Conservation (phyloP, 2,888 invertebrate genomes). For the Cataglyphis livida region DNA sequence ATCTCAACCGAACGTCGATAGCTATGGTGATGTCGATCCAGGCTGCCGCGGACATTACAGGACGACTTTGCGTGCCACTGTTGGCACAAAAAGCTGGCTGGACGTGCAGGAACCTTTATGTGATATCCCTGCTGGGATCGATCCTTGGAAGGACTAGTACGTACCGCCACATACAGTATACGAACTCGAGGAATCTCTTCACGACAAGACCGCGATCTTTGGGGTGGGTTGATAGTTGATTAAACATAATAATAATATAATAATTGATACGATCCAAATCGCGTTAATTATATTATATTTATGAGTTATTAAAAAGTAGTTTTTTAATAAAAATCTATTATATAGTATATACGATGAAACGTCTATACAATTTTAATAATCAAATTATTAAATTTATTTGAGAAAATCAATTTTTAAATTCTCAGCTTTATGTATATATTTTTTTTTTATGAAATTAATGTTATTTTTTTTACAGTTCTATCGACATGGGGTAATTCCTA, state of each 20-base stretch:
- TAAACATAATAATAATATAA: background rate
- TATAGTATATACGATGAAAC: background rate
- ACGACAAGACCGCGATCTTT: conserved; percentile 55
- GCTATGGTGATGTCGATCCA: conserved; percentile 84
- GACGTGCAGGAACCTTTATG: conserved; percentile 83
- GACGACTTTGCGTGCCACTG: conserved; percentile 84
- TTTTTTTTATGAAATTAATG: background rate
- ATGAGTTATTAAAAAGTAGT: background rate
- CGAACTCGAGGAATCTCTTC: conserved; percentile 63
- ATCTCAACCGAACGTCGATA: conserved; percentile 80
- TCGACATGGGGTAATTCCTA: conserved; percentile 89
- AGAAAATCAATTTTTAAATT: background rate
- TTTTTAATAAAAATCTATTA: background rate
- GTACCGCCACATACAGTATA: conserved; percentile 65
- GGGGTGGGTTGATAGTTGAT: conserved; percentile 64
- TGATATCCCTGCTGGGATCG: conserved; percentile 82
- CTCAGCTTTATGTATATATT: conserved; percentile 3
- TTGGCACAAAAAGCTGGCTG: conserved; percentile 80
- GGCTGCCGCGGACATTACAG: conserved; percentile 84
- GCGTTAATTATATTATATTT: background rate
- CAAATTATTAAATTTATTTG: background rate
- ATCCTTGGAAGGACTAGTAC: conserved; percentile 84
- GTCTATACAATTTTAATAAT: background rate
- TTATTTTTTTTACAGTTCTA: conserved; percentile 87
- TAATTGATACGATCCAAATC: background rate